Evolutionary conservation across 92 coral and sea anemone species (phyloP), one percentile per base, ranked within the genome.

Genomic region (Nematostella vectensis): DNA sequence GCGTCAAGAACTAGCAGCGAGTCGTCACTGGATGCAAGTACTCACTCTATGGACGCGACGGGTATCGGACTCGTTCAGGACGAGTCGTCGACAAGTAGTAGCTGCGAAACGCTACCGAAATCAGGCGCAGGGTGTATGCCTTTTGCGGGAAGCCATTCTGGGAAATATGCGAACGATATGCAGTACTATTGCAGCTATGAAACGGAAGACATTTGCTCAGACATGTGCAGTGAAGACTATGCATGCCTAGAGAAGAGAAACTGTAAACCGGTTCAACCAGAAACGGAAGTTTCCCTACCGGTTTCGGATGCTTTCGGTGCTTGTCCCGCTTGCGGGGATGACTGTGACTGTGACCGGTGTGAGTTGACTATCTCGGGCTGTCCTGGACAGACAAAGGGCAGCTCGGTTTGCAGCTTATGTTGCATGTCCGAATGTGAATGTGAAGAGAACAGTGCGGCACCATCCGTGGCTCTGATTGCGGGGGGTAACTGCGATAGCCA

Each of bases 1-100:
- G 71, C 38, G 19, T n/a, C 23, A 0, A 48, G 48, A 17, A 47
- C 62, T 44, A 49, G 45, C 30, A 66, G 72, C 31, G 51, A 45
- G 51, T 17, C 18, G 18, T 17, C 72, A 54, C 62, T 53, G 56
- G 63, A 52, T 42, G 51, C 42, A 27, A 66, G 72, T 63, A 37
- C 38, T 25, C 71, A 48, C 12, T 54, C 72, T 1, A 54, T 63
- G 11, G 44, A 36, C 6, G 15, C 76, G 0, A 43, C 52, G 23
- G 69, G 82, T 42, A 66, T 62, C 51, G 71, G 57, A 37, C 54
- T 13, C 23, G 60, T 65, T 1, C 69, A 54, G 18, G 58, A 61
- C 11, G 82, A 68, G 31, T 43, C 37, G 19, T 40, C 12, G 54
- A 39, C 40, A 33, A 6, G 8, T 33, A 6, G 8, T 33, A 33